These are phyloP conservation scores for Chiloscyllium punctatum DNA, from an alignment of 2,797 vertebrate species.

Conservation along the genomic window DNA sequence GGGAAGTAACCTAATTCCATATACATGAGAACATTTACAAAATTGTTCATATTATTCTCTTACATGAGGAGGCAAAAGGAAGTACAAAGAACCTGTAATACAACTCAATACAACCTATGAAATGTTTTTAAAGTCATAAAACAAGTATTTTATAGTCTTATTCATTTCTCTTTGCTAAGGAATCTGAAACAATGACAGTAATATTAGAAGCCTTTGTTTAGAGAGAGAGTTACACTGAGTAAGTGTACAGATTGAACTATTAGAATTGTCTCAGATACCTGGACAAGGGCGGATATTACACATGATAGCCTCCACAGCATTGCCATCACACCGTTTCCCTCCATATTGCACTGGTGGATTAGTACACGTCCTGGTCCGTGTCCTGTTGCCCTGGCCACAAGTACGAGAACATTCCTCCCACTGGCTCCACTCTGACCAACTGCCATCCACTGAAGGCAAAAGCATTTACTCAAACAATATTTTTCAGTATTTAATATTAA, in stretches of 20 bases:
- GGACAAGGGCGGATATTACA: constrained; percentile 82
- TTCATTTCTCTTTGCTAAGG: not conserved
- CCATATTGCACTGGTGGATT: constrained; percentile 70
- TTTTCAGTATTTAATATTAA: not conserved
- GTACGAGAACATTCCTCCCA: constrained; percentile 91
- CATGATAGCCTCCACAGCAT: constrained; percentile 67
- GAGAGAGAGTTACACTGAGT: not conserved
- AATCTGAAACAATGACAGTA: not conserved
- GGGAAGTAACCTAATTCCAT: not conserved
- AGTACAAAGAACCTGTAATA: not conserved
- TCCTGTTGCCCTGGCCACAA: constrained; percentile 86
- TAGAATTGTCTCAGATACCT: constrained; percentile 55
- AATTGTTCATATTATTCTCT: not conserved
- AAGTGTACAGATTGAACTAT: not conserved
- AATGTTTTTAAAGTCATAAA: not conserved
- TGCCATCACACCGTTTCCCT: constrained; percentile 74
- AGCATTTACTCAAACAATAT: constrained; percentile 2
- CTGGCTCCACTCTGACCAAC: constrained; percentile 83
- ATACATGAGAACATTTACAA: not conserved
- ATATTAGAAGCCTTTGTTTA: not conserved
- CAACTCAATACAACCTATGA: not conserved
- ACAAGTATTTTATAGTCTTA: not conserved
- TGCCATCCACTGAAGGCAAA: constrained; percentile 73
- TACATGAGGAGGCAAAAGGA: not conserved
- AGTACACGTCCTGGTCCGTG: constrained; percentile 76